Evolutionary conservation across 2,888 invertebrate genomes (phyloP).

Genomic region (Ceramica pisi): DNA sequence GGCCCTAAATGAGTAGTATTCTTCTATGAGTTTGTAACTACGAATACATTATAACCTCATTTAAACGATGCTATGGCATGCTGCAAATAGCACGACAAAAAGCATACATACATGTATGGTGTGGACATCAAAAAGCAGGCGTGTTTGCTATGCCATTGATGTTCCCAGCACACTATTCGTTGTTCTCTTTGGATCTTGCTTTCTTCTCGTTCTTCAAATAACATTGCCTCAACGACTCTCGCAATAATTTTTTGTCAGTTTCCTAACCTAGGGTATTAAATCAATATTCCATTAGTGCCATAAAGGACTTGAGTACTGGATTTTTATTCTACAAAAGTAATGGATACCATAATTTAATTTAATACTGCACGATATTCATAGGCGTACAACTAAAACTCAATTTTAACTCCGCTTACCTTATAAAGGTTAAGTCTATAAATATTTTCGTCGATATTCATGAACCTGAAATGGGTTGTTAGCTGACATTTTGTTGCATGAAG

Average conservation of each 20-base stretch:
- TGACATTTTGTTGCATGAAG: slow-evolving; percentile 61
- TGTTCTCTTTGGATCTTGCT: slow-evolving; percentile 2
- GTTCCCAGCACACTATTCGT: slow-evolving; percentile 6
- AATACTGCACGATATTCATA: not conserved
- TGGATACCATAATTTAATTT: not conserved
- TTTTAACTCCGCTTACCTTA: slow-evolving; percentile 25
- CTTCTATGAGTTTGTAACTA: not conserved
- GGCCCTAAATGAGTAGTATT: not conserved
- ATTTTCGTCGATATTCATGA: slow-evolving; percentile 62
- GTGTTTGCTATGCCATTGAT: slow-evolving; percentile 20
- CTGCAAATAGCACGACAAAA: slow-evolving; percentile 40
- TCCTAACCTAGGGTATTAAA: no score
- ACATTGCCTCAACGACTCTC: not conserved
- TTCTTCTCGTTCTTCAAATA: not conserved
- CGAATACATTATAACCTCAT: slow-evolving; percentile 4
- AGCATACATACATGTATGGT: no score
- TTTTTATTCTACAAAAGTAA: not conserved
- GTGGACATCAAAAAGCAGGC: slow-evolving; percentile 28
- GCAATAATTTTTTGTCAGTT: not conserved
- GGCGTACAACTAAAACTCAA: slow-evolving; percentile 24
- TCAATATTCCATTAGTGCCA: no score
- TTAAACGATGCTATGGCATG: slow-evolving; percentile 9
- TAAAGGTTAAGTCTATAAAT: slow-evolving; percentile 59
- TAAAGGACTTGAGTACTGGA: not conserved
- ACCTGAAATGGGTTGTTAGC: slow-evolving; percentile 49